Percentiles rank a stretch among this genome's conserved stretches.
Evolutionary conservation across 1,140 invertebrate genomes (phyloP).

Genomic region (Yoshiicerus persimilis): DNA sequence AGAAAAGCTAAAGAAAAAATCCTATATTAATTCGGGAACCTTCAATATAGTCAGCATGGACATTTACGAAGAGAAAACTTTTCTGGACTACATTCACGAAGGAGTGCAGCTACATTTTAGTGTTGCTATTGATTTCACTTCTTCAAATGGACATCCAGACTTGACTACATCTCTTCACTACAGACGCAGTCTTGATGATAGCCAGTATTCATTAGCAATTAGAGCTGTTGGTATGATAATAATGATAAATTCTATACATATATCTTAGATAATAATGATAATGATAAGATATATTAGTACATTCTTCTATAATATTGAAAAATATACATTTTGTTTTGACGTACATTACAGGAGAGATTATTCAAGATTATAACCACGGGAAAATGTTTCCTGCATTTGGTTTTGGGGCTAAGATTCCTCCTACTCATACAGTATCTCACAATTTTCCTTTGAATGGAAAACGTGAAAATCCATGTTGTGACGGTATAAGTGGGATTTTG

Average conservation of each 20-base stretch:
- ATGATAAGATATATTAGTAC: too few relatives aligned
- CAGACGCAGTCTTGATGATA: constrained; percentile 52
- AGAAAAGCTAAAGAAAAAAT: constrained; percentile 56
- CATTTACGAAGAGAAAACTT: constrained; percentile 39
- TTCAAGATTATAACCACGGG: constrained; percentile 64
- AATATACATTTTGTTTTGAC: background rate
- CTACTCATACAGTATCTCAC: constrained; percentile 59
- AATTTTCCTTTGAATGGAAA: constrained; percentile 64
- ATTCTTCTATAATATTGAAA: constrained; percentile 54
- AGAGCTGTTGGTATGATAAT: constrained; percentile 60
- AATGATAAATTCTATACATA: background rate
- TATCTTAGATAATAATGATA: too few relatives aligned
- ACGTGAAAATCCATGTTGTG: constrained; percentile 62
- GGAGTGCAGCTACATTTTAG: constrained; percentile 63
- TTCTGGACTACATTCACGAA: constrained; percentile 53
- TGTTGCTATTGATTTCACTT: constrained; percentile 66
- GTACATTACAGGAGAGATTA: constrained; percentile 58
- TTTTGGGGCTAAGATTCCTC: constrained; percentile 62
- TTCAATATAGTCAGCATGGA: constrained; percentile 42
- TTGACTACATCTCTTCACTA: constrained; percentile 61
- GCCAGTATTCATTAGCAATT: constrained; percentile 62
- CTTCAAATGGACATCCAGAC: constrained; percentile 64
- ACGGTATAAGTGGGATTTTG: constrained; percentile 53
- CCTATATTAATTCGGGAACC: constrained; percentile 57
- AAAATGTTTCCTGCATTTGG: constrained; percentile 63